These are phyloP conservation scores for Miniopterus natalensis DNA, from an alignment of 2,113 vertebrate species.

Conservation along the genomic window DNA sequence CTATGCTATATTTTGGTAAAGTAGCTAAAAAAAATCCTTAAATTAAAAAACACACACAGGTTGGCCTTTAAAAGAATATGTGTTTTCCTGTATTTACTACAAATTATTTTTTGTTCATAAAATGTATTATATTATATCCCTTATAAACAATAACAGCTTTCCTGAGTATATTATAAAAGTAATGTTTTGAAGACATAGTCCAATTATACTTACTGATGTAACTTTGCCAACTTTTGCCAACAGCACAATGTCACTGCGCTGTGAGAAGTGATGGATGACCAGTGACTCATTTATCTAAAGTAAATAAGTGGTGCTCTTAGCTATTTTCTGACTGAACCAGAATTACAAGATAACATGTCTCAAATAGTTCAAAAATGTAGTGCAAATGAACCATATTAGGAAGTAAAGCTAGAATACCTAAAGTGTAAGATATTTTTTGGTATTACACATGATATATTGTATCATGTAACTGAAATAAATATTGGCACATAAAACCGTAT, in stretches of 20 bases:
- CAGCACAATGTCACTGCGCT: constrained; percentile 25
- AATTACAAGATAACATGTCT: constrained; percentile 71
- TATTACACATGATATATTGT: background rate
- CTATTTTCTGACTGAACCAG: constrained; percentile 77
- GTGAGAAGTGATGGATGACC: constrained; percentile 68
- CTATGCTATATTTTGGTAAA: constrained; percentile 64
- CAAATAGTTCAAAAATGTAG: constrained; percentile 66
- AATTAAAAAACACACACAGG: constrained; percentile 62
- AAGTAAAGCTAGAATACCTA: constrained; percentile 44
- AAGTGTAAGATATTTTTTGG: constrained; percentile 30
- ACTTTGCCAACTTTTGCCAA: constrained; percentile 57
- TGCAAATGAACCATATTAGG: constrained; percentile 67
- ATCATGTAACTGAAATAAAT: constrained; percentile 45
- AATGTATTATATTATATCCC: constrained; percentile 29
- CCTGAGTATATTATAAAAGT: constrained; percentile 53
- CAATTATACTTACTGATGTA: constrained; percentile 29
- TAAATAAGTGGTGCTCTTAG: constrained; percentile 64
- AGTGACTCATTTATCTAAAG: constrained; percentile 80
- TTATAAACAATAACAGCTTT: constrained; percentile 32
- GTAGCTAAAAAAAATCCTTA: constrained; percentile 19
- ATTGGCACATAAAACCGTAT: background rate
- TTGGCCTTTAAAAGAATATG: constrained; percentile 43
- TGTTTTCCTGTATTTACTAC: constrained; percentile 55
- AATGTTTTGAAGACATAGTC: constrained; percentile 50
- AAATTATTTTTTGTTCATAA: constrained; percentile 59